Evolutionary conservation across 2,888 invertebrate species (phyloP).

Genomic region (Ochropleura leucogaster): DNA sequence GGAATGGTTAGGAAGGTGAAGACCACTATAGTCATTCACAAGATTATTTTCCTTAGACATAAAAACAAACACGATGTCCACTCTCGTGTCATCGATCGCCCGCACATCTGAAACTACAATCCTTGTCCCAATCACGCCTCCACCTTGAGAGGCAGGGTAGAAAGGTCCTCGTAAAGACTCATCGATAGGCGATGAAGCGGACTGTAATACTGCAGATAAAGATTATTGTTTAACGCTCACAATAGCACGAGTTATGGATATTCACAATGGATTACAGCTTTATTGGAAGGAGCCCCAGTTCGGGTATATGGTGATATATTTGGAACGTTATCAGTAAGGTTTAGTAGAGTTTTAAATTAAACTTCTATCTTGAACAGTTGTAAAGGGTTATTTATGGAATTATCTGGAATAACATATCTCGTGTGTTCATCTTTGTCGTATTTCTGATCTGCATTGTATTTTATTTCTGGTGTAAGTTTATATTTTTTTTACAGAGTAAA

Average conservation of each 20-base stretch:
- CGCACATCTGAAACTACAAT: constrained; percentile 13
- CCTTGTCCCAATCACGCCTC: constrained; percentile 14
- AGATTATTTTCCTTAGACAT: neutral
- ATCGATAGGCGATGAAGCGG: constrained; percentile 66
- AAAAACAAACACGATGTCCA: neutral
- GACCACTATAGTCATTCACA: neutral
- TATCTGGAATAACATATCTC: neutral
- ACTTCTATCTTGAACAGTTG: constrained; percentile 31
- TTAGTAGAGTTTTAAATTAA: constrained; percentile 40
- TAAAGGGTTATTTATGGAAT: constrained; percentile 14
- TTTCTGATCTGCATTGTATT: constrained; percentile 1
- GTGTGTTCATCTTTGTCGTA: neutral
- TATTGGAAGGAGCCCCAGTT: constrained; percentile 38
- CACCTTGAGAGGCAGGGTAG: constrained; percentile 7
- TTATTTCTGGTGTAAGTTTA: neutral
- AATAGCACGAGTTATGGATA: constrained; percentile 64
- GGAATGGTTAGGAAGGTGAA: too few relatives aligned
- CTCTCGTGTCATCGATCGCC: neutral
- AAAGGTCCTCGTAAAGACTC: constrained; percentile 37
- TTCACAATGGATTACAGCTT: constrained; percentile 56
- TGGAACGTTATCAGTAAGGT: constrained; percentile 45
- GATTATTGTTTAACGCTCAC: constrained; percentile 71
- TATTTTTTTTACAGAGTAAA: neutral
- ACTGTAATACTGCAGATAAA: constrained; percentile 71
- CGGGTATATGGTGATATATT: constrained; percentile 37